Evolutionary conservation across 2,113 vertebrate genomes (phyloP).

Genomic region (Galbula dea): DNA sequence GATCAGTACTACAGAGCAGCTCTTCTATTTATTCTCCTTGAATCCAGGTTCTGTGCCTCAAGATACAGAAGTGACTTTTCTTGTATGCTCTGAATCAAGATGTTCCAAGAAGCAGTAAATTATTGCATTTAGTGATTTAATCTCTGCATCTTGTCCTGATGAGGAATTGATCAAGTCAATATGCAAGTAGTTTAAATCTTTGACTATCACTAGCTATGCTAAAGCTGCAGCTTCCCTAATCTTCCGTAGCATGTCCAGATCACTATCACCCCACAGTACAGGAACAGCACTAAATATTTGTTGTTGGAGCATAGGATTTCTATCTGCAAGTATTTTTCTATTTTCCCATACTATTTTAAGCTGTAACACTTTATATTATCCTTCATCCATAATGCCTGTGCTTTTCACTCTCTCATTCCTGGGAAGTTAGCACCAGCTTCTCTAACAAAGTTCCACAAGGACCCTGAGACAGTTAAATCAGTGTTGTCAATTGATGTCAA

Average conservation of each 20-base stretch:
- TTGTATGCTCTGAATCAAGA: background rate
- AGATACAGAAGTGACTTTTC: background rate
- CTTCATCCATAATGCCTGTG: background rate
- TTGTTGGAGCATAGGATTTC: background rate
- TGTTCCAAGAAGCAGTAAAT: background rate
- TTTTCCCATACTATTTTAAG: background rate
- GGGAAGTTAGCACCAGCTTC: background rate
- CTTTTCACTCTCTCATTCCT: background rate
- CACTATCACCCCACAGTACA: background rate
- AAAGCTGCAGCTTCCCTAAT: background rate
- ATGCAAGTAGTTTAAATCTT: background rate
- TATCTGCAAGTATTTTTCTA: background rate
- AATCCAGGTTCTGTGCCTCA: background rate
- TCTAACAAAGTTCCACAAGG: background rate
- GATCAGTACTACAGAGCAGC: background rate
- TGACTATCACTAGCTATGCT: background rate
- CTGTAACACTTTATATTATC: background rate
- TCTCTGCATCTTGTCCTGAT: background rate
- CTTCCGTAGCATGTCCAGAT: background rate
- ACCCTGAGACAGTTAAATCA: background rate
- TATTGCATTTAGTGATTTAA: background rate
- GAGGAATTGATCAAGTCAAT: background rate
- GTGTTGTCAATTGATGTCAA: background rate
- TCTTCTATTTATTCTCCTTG: background rate
- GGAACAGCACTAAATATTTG: background rate